phyloP scores from a whole-genome alignment of 2,113 vertebrate genomes.

The Collichthys lucidus region DNA sequence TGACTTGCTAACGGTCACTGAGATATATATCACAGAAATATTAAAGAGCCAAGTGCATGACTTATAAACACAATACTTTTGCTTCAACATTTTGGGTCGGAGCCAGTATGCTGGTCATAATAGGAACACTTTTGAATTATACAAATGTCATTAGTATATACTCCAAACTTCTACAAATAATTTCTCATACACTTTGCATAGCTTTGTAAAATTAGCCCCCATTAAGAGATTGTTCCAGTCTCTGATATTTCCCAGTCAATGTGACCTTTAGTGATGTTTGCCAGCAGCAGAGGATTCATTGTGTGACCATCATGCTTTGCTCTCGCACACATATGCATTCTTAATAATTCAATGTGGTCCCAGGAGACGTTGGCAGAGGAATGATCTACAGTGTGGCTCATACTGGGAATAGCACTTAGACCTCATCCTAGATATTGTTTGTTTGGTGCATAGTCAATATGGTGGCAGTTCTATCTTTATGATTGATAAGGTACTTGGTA shows the following conservation, averaged over 20 bases:
- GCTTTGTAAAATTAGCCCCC: conserved; percentile 28
- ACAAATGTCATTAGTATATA: conserved; percentile 39
- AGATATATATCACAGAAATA: conserved; percentile 20
- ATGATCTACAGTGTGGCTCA: conserved; percentile 64
- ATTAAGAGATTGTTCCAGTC: conserved; percentile 26
- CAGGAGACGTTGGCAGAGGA: conserved; percentile 53
- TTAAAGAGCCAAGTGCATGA: conserved; percentile 8
- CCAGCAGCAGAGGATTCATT: conserved; percentile 20
- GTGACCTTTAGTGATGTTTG: conserved; percentile 39
- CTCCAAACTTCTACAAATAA: conserved; percentile 17
- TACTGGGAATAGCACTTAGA: conserved; percentile 75
- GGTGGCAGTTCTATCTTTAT: conserved; percentile 76
- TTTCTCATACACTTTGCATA: conserved; percentile 36
- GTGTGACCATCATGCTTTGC: not conserved
- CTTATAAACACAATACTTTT: conserved; percentile 1
- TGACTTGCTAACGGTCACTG: not conserved
- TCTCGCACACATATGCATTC: conserved; percentile 46
- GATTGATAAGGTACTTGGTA: conserved; percentile 73
- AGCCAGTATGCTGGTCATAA: conserved; percentile 15
- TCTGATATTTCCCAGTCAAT: conserved; percentile 16
- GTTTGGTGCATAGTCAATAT: conserved; percentile 76
- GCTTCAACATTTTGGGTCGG: conserved; percentile 18
- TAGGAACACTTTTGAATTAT: conserved; percentile 28
- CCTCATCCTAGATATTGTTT: conserved; percentile 78
- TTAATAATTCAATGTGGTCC: conserved; percentile 70